phyloP scores from a whole-genome alignment of 2,797 vertebrate species.

The Molothrus aeneus region DNA sequence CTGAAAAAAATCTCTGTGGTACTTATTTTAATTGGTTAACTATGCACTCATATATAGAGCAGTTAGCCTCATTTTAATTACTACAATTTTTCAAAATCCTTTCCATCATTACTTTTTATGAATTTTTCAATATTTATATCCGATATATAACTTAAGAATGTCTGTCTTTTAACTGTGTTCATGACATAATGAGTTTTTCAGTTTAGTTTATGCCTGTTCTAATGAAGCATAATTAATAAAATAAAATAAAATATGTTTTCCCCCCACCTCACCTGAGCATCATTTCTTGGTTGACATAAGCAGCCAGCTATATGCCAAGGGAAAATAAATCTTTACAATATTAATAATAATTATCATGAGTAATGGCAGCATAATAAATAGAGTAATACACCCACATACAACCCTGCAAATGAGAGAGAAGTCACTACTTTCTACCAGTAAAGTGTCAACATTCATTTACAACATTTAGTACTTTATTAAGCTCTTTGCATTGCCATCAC shows the following conservation, averaged over 20 bases:
- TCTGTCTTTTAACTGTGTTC: background rate
- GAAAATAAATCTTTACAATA: background rate
- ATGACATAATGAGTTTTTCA: background rate
- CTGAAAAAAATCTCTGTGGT: background rate
- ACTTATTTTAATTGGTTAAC: background rate
- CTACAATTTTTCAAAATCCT: background rate
- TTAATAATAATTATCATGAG: background rate
- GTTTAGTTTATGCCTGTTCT: background rate
- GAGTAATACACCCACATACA: background rate
- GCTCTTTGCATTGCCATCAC: background rate
- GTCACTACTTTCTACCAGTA: background rate
- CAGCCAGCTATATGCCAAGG: background rate
- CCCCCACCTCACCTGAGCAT: background rate
- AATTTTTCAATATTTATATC: background rate
- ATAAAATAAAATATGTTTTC: no score
- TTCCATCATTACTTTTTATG: background rate
- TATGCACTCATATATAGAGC: background rate
- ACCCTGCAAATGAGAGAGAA: background rate
- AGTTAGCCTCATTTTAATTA: background rate
- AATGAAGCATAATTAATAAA: background rate
- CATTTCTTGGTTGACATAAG: background rate
- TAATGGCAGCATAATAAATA: background rate
- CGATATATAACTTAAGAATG: background rate
- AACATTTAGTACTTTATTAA: background rate
- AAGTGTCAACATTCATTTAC: background rate